Base-by-base conservation (phyloP, 2,888 invertebrate species). In the Parnassius smintheus region DNA sequence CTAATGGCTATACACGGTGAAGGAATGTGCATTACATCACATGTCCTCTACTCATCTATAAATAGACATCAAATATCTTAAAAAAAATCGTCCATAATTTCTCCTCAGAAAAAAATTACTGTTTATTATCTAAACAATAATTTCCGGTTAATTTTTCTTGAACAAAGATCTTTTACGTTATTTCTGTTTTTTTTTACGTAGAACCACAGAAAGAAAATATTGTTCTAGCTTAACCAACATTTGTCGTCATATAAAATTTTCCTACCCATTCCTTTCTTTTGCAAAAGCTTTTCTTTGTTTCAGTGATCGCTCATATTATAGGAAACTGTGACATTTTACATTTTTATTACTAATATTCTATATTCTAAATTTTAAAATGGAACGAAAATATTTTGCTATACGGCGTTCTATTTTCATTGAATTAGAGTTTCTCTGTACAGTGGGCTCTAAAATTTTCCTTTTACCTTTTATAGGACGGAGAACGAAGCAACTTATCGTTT, bases 401-500 rank as follows among this genome's bases (percentile, higher is more conserved):
- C 78, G 77, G 68, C 65, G 70, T 9, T 70, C 75, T 13, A 78
- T 85, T 61, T 56, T 80, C 50, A 49, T 35, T 9, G 83, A 82
- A 75, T 70, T 87, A 57, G 70, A 81, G 63, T 85, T 73, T 50
- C 67, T 88, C 12, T 68, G 72, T 44, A 72, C 70, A 22, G 69
- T 85, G 8, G 82, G 82, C 1, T 65, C 70, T 4, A 82, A 79
- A 70, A 68, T 84, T 52, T 89, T 82, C 57, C 68, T 86, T 2
- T 84, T 71, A 63, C 89, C 89, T 11, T 88, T 86, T 57, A 70
- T 72, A 22, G 78, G 73, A 2, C 76, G 75, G 63, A 74, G 77
- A 0, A 85, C 75, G 66, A 13, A 48, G 1, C 69, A 70, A 18
- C 44, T 72, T 3, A 56, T 70, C 9, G 78, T 77, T 48, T 88